Evolutionary conservation across 2,888 invertebrate genomes (phyloP).

Genomic region (Unio pictorum): DNA sequence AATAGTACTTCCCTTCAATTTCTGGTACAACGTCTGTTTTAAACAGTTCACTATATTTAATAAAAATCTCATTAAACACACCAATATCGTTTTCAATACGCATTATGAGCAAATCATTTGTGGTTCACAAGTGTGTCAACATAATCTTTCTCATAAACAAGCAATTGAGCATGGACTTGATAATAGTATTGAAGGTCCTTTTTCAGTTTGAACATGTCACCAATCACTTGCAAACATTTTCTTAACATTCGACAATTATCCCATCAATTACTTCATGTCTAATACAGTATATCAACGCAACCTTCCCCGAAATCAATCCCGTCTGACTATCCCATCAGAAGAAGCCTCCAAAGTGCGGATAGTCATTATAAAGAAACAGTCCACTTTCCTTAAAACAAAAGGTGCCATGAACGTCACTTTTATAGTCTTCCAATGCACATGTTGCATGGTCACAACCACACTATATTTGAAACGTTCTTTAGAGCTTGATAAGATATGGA

Average conservation of each 20-base stretch:
- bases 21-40: slow-evolving; percentile 16
- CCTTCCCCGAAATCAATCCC: slow-evolving; percentile 17
- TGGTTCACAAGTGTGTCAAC: slow-evolving; percentile 15
- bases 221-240: not conserved
- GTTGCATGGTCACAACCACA: slow-evolving; percentile 1
- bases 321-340: slow-evolving; percentile 16
- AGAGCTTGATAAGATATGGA: not conserved
- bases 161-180: slow-evolving; percentile 20
- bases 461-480: not conserved
- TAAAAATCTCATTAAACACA: slow-evolving; percentile 3
- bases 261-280: not conserved
- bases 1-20: slow-evolving; percentile 11
- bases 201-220: slow-evolving; percentile 4
- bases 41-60: slow-evolving; percentile 4
- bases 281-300: slow-evolving; percentile 10
- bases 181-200: slow-evolving; percentile 14
- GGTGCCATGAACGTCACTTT: not conserved
- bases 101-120: slow-evolving; percentile 14
- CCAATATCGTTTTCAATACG: slow-evolving; percentile 1
- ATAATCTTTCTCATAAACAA: slow-evolving; percentile 1
- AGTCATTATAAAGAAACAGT: slow-evolving; percentile 1
- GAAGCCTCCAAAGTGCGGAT: slow-evolving; percentile 11
- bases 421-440: not conserved
- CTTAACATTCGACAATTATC: not conserved
- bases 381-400: not conserved